phyloP scores from a whole-genome alignment of 2,888 invertebrate genomes.

The Stenotaenia linearis region DNA sequence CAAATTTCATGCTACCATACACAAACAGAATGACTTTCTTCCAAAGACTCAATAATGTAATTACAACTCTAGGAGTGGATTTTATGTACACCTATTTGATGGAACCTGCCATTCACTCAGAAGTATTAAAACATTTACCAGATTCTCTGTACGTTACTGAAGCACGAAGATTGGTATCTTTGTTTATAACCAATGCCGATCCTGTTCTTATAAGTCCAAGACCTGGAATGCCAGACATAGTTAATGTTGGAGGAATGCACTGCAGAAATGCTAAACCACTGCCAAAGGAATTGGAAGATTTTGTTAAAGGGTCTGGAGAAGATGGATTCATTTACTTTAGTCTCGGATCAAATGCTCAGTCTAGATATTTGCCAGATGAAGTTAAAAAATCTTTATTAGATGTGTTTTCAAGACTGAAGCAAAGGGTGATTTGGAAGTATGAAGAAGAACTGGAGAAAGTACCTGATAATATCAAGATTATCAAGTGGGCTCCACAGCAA shows the following conservation, averaged over 20 bases:
- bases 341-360: conserved; percentile 9
- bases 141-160: neutral
- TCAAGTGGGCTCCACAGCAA: conserved; percentile 19
- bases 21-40: neutral
- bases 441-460: neutral
- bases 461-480: neutral
- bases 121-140: neutral
- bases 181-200: conserved; percentile 32
- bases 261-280: conserved; percentile 28
- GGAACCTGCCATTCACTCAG: neutral
- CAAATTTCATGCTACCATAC: neutral
- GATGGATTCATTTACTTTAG: conserved; percentile 7
- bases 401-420: neutral
- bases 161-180: neutral
- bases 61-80: neutral
- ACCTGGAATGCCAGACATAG: conserved; percentile 30
- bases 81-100: neutral
- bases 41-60: neutral
- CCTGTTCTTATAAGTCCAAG: conserved; percentile 18
- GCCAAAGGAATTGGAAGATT: conserved; percentile 28
- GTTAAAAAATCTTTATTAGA: neutral
- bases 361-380: neutral
- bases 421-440: conserved; percentile 27
- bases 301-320: neutral
- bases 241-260: conserved; percentile 34